phyloP scores from a whole-genome alignment of 2,113 vertebrate genomes.

The Capricornis sumatraensis region DNA sequence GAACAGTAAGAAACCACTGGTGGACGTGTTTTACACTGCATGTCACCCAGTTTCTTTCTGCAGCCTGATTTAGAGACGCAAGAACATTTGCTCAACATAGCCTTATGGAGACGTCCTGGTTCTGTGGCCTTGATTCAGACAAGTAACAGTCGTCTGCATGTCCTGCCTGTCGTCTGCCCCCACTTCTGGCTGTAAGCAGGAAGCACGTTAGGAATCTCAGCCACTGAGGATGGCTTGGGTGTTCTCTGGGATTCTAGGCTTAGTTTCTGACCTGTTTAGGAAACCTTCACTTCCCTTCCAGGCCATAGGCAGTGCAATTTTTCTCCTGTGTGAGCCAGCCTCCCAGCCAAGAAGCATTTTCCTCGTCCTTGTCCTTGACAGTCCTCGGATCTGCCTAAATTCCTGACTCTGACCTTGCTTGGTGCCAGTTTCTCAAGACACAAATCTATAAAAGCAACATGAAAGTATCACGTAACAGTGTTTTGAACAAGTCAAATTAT shows the following conservation, averaged over 20 bases:
- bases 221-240: not conserved
- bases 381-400: not conserved
- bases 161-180: not conserved
- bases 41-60: not conserved
- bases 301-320: not conserved
- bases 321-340: not conserved
- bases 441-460: not conserved
- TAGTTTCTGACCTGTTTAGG: not conserved
- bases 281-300: not conserved
- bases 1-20: constrained; percentile 9
- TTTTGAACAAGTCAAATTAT: constrained; percentile 13
- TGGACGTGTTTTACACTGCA: constrained; percentile 8
- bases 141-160: not conserved
- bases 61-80: not conserved
- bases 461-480: not conserved
- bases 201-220: not conserved
- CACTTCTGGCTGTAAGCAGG: not conserved
- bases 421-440: constrained; percentile 2
- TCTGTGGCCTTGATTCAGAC: not conserved
- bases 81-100: not conserved
- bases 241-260: not conserved
- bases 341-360: not conserved
- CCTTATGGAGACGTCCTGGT: not conserved
- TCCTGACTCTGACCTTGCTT: not conserved
- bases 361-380: not conserved